Conservation (phyloP, 1,140 invertebrate species). For the Fopius arisanus region DNA sequence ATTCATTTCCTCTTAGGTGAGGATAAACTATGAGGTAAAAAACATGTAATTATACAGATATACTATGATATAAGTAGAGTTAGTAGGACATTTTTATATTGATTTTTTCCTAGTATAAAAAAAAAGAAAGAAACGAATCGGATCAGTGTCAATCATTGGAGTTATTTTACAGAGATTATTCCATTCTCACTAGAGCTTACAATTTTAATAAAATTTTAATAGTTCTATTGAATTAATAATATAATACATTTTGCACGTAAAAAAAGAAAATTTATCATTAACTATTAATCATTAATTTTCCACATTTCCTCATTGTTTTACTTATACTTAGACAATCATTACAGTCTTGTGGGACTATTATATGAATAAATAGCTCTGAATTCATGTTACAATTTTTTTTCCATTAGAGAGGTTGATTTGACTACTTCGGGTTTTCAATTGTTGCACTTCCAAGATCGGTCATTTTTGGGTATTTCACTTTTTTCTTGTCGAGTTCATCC, state of each 20-base stretch:
- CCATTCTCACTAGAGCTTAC: background rate
- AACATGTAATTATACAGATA: too few relatives aligned
- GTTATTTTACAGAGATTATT: background rate
- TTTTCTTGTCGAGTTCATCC: conserved; percentile 92
- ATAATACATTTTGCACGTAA: background rate
- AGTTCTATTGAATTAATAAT: background rate
- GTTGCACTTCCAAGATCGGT: conserved; percentile 83
- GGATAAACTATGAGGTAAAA: too few relatives aligned
- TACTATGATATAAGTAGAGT: too few relatives aligned
- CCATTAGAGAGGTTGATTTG: conserved; percentile 14
- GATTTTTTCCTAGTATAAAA: too few relatives aligned
- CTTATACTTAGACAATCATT: background rate
- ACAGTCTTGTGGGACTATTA: background rate
- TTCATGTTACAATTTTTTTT: conserved; percentile 3
- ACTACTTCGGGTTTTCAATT: conserved; percentile 78
- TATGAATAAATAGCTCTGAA: conserved; percentile 8
- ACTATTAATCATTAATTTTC: background rate
- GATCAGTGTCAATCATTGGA: background rate
- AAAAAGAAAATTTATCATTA: background rate
- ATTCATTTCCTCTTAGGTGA: too few relatives aligned
- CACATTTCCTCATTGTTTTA: background rate
- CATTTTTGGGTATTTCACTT: conserved; percentile 93
- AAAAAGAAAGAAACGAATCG: too few relatives aligned
- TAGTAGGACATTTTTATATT: too few relatives aligned
- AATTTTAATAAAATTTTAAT: conserved; percentile 5